Evolutionary conservation across 2,888 invertebrate genomes (phyloP), one percentile per base, ranked within the genome.

Genomic region (Selenia dentaria): DNA sequence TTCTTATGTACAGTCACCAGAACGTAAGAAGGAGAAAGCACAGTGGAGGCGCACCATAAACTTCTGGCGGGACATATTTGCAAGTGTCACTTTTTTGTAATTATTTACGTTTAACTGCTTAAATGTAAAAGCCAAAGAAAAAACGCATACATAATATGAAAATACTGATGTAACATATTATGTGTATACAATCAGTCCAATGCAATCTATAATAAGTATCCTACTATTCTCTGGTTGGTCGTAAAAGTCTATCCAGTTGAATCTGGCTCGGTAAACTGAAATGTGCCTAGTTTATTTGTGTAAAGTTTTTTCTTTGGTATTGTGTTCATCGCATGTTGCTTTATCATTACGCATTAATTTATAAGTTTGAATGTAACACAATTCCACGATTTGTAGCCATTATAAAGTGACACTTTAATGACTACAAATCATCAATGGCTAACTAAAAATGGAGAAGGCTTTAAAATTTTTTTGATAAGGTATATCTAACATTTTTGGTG

Each of bases 51-150:
- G 91, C 83, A 91, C 91, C 48, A 87, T 91, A 78, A 91, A 91
- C 89, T 91, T 90, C 85, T 91, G 91, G 91, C 63, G 91, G 72
- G 88, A 90, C 65, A 88, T 89, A 77, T 91, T 91, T 68, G 91
- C 91, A 91, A 91, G 91, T 91, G 80, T 81, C 86, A 83, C 80
- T 59, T 82, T n/a, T 60, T 82, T 74, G 67, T 72, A 74, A 71
- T 69, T 70, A 70, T 56, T 59, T 50, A 5, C 61, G 63, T 54
- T 39, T 47, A 11, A 33, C 40, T 62, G 22, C 29, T 39, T 14
- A 29, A 20, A 20, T 13, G 6, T 1, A 6, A 9, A 36, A 48
- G 57, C 76, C 79, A 80, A 87, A 83, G 87, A 84, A 85, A 84
- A 84, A 83, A 82, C 78, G 50, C 8, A 1, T 25, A 13, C 13